These are phyloP conservation scores for Lycodopsis pacificus DNA, from an alignment of 2,797 vertebrate genomes.

Conservation along the genomic window DNA sequence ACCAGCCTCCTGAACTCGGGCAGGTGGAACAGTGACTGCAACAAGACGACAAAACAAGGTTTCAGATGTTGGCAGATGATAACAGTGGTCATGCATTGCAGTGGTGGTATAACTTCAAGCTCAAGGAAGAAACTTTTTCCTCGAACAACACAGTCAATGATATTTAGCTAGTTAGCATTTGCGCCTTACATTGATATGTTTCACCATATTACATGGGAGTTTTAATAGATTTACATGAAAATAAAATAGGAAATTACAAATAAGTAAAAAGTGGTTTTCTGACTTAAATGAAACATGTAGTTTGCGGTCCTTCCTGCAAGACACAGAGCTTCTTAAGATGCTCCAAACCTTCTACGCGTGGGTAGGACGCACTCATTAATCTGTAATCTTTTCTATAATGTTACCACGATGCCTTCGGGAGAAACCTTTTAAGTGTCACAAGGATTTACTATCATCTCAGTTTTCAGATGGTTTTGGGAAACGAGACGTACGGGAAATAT, in stretches of 20 bases:
- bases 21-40: constrained; percentile 96
- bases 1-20: constrained; percentile 94
- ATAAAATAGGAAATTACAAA: neutral
- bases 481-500: rapidly evolving
- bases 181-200: too few relatives aligned
- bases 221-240: neutral
- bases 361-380: too few relatives aligned
- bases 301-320: neutral
- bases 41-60: constrained; percentile 46
- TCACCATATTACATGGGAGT: neutral
- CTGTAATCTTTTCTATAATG: too few relatives aligned
- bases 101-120: neutral
- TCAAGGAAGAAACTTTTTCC: neutral
- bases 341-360: neutral
- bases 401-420: neutral
- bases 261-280: neutral
- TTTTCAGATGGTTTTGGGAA: neutral
- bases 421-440: neutral
- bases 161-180: neutral
- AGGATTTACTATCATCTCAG: neutral
- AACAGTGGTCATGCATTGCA: neutral
- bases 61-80: neutral
- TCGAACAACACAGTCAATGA: neutral
- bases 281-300: neutral
- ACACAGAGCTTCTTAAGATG: neutral